phyloP scores from a whole-genome alignment of 2,113 vertebrate species.

The Bos indicus region DNA sequence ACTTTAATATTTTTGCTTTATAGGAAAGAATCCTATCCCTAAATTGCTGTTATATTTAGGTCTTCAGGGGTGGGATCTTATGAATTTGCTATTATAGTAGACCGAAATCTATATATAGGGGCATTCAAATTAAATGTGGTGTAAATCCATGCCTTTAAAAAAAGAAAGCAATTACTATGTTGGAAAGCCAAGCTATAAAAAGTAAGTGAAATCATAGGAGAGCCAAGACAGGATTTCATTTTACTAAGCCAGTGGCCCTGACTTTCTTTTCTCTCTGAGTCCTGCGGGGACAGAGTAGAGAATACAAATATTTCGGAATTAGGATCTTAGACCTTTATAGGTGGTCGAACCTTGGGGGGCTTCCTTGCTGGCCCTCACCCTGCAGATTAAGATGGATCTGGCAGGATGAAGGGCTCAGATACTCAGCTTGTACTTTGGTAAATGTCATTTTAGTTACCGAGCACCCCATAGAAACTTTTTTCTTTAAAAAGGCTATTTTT shows the following conservation, averaged over 20 bases:
- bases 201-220: constrained; percentile 79
- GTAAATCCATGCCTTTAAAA: constrained; percentile 72
- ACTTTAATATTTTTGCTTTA: constrained; percentile 50
- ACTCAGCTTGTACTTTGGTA: not conserved
- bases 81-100: constrained; percentile 77
- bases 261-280: constrained; percentile 63
- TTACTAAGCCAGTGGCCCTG: constrained; percentile 71
- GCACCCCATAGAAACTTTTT: not conserved
- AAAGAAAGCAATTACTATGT: constrained; percentile 79
- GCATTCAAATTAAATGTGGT: constrained; percentile 78
- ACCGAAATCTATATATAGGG: constrained; percentile 78
- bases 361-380: not conserved
- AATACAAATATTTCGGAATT: constrained; percentile 42
- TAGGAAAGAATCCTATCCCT: constrained; percentile 27
- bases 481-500: not conserved
- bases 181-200: constrained; percentile 76
- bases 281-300: constrained; percentile 60
- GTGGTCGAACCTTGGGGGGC: not conserved
- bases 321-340: not conserved
- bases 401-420: not conserved
- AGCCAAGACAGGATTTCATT: constrained; percentile 71
- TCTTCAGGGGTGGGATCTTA: constrained; percentile 72
- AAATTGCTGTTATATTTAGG: constrained; percentile 73
- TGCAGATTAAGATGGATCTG: not conserved
- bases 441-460: not conserved